These are phyloP conservation scores for Mus spretus DNA, from an alignment of 2,797 vertebrate species.

Conservation along the genomic window DNA sequence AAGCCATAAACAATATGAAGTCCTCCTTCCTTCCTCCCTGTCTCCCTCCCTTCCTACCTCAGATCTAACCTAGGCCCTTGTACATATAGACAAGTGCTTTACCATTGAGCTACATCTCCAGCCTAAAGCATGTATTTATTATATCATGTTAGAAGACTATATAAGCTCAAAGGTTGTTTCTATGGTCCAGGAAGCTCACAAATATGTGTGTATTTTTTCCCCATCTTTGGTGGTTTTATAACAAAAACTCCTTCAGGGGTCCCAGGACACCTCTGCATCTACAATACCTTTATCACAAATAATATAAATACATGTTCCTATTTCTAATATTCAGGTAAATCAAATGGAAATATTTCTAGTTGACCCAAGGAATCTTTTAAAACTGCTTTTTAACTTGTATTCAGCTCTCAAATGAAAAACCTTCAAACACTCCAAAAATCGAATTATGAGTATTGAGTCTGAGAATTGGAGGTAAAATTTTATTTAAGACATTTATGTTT, in stretches of 20 bases:
- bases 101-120: not conserved
- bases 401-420: not conserved
- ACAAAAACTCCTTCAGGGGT: not conserved
- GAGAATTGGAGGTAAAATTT: not conserved
- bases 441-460: not conserved
- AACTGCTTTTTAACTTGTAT: not conserved
- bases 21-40: not conserved
- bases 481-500: not conserved
- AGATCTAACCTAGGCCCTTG: not conserved
- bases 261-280: not conserved
- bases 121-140: not conserved
- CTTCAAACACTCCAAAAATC: not conserved
- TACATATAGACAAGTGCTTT: not conserved
- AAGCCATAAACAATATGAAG: not conserved
- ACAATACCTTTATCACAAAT: not conserved
- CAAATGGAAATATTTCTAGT: not conserved
- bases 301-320: not conserved
- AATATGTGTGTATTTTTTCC: not conserved
- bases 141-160: not conserved
- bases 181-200: not conserved
- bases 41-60: not conserved
- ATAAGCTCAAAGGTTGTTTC: not conserved
- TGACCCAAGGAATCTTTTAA: not conserved
- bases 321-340: not conserved
- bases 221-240: not conserved